phyloP scores from a whole-genome alignment of 2,113 vertebrate species.

The Numida meleagris region DNA sequence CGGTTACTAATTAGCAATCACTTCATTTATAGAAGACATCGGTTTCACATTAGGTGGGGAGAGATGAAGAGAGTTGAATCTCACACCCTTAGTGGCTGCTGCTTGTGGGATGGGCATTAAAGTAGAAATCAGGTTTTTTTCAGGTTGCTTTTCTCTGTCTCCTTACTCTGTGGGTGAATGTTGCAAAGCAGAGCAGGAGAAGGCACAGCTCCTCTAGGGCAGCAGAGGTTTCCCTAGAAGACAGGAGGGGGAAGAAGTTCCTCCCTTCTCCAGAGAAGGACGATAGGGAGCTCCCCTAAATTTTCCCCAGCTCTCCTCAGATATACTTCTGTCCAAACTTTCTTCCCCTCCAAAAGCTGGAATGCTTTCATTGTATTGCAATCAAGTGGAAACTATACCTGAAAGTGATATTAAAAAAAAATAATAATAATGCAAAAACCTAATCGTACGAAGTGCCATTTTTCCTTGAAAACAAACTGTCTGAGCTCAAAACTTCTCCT shows the following conservation, averaged over 20 bases:
- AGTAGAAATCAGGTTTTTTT: not conserved
- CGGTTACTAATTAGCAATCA: conserved; percentile 11
- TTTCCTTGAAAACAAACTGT: not conserved
- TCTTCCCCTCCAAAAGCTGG: not conserved
- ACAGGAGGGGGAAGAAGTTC: too few species aligned
- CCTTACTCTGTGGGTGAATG: not conserved
- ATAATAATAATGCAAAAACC: not conserved
- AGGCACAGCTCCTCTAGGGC: not conserved
- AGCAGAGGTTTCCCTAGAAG: not conserved
- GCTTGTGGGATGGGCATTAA: not conserved
- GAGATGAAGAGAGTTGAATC: not conserved
- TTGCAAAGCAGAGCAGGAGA: not conserved
- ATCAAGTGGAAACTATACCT: not conserved
- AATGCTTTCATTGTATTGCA: not conserved
- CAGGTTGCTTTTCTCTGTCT: not conserved
- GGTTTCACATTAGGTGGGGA: conserved; percentile 1
- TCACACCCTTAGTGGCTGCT: not conserved
- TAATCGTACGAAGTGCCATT: not conserved
- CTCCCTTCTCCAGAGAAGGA: not conserved
- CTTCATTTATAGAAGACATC: conserved; percentile 39
- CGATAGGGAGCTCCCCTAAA: not conserved
- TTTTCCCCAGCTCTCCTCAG: not conserved
- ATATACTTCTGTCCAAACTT: not conserved
- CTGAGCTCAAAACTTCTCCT: not conserved
- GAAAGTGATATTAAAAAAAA: not conserved